Evolutionary conservation across 1,140 invertebrate genomes (phyloP), one percentile per base, ranked within the genome.

Genomic region (Pseudachorutes palmiensis): DNA sequence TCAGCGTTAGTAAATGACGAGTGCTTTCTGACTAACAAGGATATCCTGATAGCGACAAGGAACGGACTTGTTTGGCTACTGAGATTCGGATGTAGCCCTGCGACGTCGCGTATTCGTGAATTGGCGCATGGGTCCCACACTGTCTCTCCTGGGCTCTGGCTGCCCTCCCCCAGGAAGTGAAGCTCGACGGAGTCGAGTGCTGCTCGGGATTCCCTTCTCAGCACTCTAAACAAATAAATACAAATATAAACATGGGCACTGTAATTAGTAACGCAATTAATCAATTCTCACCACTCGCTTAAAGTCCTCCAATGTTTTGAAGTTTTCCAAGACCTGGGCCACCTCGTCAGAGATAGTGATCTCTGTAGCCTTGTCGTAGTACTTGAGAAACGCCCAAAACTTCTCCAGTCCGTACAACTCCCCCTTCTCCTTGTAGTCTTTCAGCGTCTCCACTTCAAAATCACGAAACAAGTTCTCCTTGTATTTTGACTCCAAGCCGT

Each of bases 371-470:
- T 90, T 85, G 77, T 90, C 92, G 66, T 72, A 78, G 67, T 74
- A 74, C 29, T 68, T 97, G 3, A 96, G 80, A 82, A 98, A 98
- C 49, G 95, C 94, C 93, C 95, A 98, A 80, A 98, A 99, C 79
- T 99, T 99, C 80, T 99, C 97, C 57, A 99, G 80, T 48, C 96
- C 97, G 81, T 98, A 99, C 24, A 98, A 80, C 81, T 98, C 93
- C 79, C 93, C 91, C 5, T 55, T 55, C 31, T 58, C 26, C 32
- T 66, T 55, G 79, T 91, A 92, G 81, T 99, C 97, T 74, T 82
- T 82, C 19, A 97, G 83, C 0, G 94, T 97, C 81, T 98, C 96
- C 58, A 84, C 82, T 81, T 98, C 92, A 81, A 99, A 99, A 77
- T 98, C 91, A 78, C 91, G 85, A 80, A 95, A 99, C 9, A 99